These are phyloP conservation scores for Crotophaga sulcirostris DNA, from an alignment of 2,113 vertebrate genomes.

Conservation along the genomic window DNA sequence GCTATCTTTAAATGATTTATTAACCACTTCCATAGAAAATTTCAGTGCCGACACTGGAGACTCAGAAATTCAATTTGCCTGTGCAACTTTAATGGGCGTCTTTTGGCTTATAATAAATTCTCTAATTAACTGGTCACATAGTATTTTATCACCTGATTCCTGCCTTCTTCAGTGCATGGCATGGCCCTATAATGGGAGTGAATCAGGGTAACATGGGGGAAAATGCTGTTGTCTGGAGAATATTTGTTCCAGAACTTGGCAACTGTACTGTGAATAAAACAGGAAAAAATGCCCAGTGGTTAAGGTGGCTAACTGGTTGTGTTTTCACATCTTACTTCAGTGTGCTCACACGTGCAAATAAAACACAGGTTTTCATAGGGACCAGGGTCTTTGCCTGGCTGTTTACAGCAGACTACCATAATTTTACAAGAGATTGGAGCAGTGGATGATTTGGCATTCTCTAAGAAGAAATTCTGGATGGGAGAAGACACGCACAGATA, in stretches of 20 bases:
- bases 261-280: background rate
- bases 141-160: background rate
- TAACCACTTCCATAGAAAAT: background rate
- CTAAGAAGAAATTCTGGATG: background rate
- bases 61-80: background rate
- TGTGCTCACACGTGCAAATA: background rate
- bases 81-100: background rate
- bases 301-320: background rate
- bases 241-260: background rate
- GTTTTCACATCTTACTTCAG: background rate
- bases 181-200: background rate
- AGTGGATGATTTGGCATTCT: background rate
- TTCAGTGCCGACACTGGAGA: background rate
- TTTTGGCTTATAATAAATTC: background rate
- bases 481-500: background rate
- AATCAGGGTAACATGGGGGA: background rate
- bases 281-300: rapidly evolving
- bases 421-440: background rate
- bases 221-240: background rate
- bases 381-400: background rate
- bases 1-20: background rate
- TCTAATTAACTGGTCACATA: background rate
- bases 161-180: background rate
- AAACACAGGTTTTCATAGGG: background rate
- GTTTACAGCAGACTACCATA: background rate